Percentiles rank a stretch among this genome's conserved stretches.
Conservation (phyloP, 2,888 invertebrate genomes). For the Mallateleia sp. region DNA sequence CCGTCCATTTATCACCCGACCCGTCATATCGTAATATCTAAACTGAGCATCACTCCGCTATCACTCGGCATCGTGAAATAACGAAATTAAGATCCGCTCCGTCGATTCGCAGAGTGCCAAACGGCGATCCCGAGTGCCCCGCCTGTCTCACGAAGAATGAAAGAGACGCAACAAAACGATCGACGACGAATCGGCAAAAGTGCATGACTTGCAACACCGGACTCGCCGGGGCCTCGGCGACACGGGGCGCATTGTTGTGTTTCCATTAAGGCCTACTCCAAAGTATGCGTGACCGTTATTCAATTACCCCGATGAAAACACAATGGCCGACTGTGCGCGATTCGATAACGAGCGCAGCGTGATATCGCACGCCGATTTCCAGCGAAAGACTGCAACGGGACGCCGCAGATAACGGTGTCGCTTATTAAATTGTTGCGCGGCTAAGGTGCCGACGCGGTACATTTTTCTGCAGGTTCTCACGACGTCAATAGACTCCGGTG, state of each 20-base stretch:
- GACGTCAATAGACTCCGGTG: conserved; percentile 6
- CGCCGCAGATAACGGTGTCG: conserved; percentile 58
- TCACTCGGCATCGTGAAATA: conserved; percentile 42
- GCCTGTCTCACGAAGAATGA: background rate
- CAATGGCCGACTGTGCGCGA: conserved; percentile 56
- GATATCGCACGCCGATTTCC: conserved; percentile 61
- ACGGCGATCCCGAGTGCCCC: background rate
- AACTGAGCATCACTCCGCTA: conserved; percentile 55
- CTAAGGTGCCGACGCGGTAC: conserved; percentile 14
- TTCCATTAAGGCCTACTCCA: conserved; percentile 58
- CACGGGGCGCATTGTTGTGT: conserved; percentile 59
- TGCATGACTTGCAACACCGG: conserved; percentile 76
- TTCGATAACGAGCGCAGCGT: conserved; percentile 73
- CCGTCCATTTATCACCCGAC: conserved; percentile 58
- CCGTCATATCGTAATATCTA: conserved; percentile 56
- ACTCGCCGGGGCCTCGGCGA: conserved; percentile 11
- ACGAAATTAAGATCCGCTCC: conserved; percentile 25
- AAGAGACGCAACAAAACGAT: conserved; percentile 10
- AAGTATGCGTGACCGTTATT: conserved; percentile 75
- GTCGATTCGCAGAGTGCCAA: background rate
- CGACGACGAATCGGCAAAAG: conserved; percentile 61
- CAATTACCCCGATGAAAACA: conserved; percentile 70
- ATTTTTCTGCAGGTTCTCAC: conserved; percentile 38
- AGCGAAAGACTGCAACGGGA: conserved; percentile 60
- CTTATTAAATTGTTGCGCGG: background rate